Evolutionary conservation across 2,888 invertebrate species (phyloP), one percentile per base, ranked within the genome.

Genomic region (Minunthozetes semirufus): DNA sequence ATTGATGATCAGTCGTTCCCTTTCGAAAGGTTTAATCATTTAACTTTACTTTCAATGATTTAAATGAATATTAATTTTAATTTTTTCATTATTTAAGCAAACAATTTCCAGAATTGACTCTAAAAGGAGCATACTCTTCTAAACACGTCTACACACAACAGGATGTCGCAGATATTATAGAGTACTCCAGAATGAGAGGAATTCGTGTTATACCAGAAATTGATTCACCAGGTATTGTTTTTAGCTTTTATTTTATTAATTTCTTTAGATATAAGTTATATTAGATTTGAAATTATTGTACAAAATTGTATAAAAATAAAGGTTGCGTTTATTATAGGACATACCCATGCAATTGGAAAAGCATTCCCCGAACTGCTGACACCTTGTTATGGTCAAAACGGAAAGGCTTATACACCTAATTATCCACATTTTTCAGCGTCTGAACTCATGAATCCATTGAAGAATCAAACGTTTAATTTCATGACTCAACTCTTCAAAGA

Each of bases 1-100:
- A 90, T 91, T 0, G 96, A 96, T 82, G 94, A 94, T 82, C 91
- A 92, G 80, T 91, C 94, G 77, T 96, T 96, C 82, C 94, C 95
- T 0, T 96, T 91, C 81, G 87, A 89, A 79, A 94, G 61, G 61
- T 63, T 17, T 17, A 6, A 33, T 33, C 33, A n/a, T 33, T 33
- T 33, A 33, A 33, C n/a, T n/a, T n/a, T 33, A 33, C 33, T 5
- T 5, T 33, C 33, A 59, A 6, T 27, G 13, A 25, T 25, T 22
- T 50, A 56, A 56, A 9, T 4, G 25, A 25, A 9, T 4, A 53
- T n/a, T 33, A 33, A 3, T 5, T 5, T 33, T 8, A 59, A 6
- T 27, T 25, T 25, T 48, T 56, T 6, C 1, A 56, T 25, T 19
- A 4, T n/a, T 33, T 1, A 17, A 63, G 94, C 81, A 84, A 83